Evolutionary conservation across 2,888 invertebrate species (phyloP).

Genomic region (Apamea epomidion): DNA sequence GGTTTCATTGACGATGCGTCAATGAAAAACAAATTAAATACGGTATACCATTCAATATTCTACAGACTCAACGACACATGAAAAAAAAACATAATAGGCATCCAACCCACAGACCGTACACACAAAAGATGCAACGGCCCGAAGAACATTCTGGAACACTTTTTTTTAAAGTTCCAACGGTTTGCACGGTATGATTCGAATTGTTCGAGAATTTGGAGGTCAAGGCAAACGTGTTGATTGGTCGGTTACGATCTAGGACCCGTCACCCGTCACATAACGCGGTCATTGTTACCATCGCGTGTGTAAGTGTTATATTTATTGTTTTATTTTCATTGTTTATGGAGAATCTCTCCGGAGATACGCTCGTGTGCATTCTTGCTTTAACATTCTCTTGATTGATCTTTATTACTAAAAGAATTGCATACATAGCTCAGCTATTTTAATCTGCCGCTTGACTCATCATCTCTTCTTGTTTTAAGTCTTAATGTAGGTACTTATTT

Average conservation of each 20-base stretch:
- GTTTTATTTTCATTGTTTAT: constrained; percentile 22
- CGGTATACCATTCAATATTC: constrained; percentile 25
- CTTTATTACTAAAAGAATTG: neutral
- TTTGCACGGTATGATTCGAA: constrained; percentile 20
- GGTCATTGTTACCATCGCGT: constrained; percentile 51
- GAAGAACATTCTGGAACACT: constrained; percentile 46
- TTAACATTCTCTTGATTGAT: neutral
- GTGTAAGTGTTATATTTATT: constrained; percentile 14
- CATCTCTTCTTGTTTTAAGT: neutral
- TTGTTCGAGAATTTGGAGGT: constrained; percentile 53
- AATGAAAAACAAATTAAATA: constrained; percentile 48
- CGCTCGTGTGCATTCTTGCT: constrained; percentile 1
- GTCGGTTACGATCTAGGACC: constrained; percentile 33
- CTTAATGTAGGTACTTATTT: too few relatives aligned
- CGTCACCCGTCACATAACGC: constrained; percentile 48
- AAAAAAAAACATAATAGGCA: constrained; percentile 11
- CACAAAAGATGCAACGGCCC: constrained; percentile 49
- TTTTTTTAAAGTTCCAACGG: constrained; percentile 29
- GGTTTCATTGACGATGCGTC: constrained; percentile 31
- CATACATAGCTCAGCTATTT: neutral
- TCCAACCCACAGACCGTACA: constrained; percentile 1
- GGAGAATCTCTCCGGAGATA: constrained; percentile 3
- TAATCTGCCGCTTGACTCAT: neutral
- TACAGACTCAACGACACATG: neutral
- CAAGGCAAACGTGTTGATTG: constrained; percentile 51